Evolutionary conservation across 2,797 vertebrate species (phyloP), one percentile per base, ranked within the genome.

Genomic region (Meda fulgida): DNA sequence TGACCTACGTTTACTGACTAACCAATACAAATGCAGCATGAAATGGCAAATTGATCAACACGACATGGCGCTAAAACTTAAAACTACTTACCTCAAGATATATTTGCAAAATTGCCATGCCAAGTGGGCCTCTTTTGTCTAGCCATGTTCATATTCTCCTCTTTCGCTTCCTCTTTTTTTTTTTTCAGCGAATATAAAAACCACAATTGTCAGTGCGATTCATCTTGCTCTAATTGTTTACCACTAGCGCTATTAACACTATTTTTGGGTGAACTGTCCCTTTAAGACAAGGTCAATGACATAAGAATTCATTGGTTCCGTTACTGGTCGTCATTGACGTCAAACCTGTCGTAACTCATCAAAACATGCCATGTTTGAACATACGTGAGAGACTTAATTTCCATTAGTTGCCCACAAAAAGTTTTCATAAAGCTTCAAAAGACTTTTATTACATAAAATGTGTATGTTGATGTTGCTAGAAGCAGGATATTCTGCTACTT

Each of bases 271-370:
- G 76, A 43, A 43, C 76, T 63, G 4, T 60, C 13, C n/a, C 34
- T 60, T 60, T 78, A 78, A 78, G 75, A 77, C 51, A 2, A 38
- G 34, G 23, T 77, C 34, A 58, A 1, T 77, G 34, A 40, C 55
- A 19, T 60, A 53, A 78, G 23, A 40, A 36, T 5, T 26, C 14
- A 38, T 78, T 29, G 13, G 23, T 77, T 60, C 23, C 53, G 3
- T 77, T 60, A 60, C 23, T 77, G 51, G 36, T 36, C 11, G 43
- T 13, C 73, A 55, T 4, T 34, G 19, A 36, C 67, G 10, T 67
- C 31, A 71, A 71, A 71, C 69, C 38, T 2, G 69, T 26, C n/a
- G 7, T 26, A 29, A 18, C 38, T 53, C 58, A 14, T 26, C n/a
- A 60, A 14, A 14, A 26, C 13, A 29, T 16, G 51, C 7, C 51